Base-by-base conservation (phyloP, 2,113 vertebrate species). In the Trichomycterus rosablanca region DNA sequence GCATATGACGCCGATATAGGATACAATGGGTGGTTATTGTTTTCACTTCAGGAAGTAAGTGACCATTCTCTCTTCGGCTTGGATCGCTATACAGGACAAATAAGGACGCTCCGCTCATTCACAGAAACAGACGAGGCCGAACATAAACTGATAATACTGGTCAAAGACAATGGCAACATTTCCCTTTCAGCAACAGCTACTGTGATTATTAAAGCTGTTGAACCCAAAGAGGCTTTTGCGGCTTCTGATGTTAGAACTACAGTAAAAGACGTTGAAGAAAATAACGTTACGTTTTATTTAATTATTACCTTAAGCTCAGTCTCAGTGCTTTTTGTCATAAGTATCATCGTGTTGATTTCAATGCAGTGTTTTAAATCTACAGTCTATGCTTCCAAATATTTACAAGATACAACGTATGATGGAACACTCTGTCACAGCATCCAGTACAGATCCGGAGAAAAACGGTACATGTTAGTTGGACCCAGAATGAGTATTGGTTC, bases 381-480 rank as follows among this genome's bases (percentile, higher is more conserved):
- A 34, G 70, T 76, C 37, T 76, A 67, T 61, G 73, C 77, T 1
- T 67, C 79, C 9, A 80, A 78, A 56, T 74, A 76, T 65, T 43
- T 80, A 2, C 76, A 70, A 66, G 76, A 83, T n/a, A 4, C 62
- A 5, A 80, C 78, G 44, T 79, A 81, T 51, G 79, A 82, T n/a
- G 81, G 80, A 15, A 80, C 80, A 40, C 64, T 82, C 40, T 81
- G 77, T 61, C 78, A 80, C 74, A 82, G 80, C 57, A 80, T 80
- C 66, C 79, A 80, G 70, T 83, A 81, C 77, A 75, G 78, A 80
- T 81, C 80, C 22, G 80, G 80, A 43, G 81, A 85, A 50, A 85
- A 78, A 58, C 77, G 80, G 0, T 83, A 83, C 76, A 83, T 82
- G 83, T 74, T 85, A 68, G 83, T 85, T 57, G 81, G 80, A 80